phyloP scores from a whole-genome alignment of 2,888 invertebrate genomes.

The Nomada flava region DNA sequence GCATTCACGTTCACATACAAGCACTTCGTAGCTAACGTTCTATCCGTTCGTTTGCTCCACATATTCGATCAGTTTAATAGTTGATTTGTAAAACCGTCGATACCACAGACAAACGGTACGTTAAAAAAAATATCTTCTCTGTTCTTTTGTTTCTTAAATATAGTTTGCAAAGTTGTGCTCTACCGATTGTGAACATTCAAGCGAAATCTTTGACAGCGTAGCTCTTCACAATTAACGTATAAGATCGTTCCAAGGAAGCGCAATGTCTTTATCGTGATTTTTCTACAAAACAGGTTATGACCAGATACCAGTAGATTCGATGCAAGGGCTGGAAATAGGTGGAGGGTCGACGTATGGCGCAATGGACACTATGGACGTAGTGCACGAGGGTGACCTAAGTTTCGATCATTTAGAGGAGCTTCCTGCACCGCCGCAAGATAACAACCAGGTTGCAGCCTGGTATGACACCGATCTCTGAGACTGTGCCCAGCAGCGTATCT shows the following conservation, averaged over 20 bases:
- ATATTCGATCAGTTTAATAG: neutral
- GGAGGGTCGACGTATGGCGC: conserved; percentile 91
- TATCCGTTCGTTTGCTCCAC: neutral
- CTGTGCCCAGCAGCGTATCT: conserved; percentile 57
- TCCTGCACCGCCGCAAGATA: conserved; percentile 94
- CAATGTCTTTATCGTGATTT: conserved; percentile 32
- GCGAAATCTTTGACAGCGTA: conserved; percentile 42
- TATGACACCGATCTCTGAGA: conserved; percentile 97
- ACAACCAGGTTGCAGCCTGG: conserved; percentile 97
- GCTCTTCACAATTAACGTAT: conserved; percentile 48
- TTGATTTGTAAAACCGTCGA: neutral
- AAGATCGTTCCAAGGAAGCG: neutral
- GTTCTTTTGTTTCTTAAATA: neutral
- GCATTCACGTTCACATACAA: neutral
- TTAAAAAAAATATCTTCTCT: neutral
- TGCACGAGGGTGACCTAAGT: conserved; percentile 90
- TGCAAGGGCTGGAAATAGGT: conserved; percentile 97
- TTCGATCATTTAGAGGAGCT: conserved; percentile 92
- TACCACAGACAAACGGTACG: neutral
- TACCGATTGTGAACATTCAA: conserved; percentile 42
- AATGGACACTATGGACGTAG: conserved; percentile 95
- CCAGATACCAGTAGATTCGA: conserved; percentile 98
- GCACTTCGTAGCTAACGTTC: conserved; percentile 2
- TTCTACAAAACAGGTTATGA: conserved; percentile 92
- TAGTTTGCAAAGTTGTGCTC: conserved; percentile 41